phyloP scores from a whole-genome alignment of 92 coral and sea anemone species.

The Epizoanthus illoricatus region DNA sequence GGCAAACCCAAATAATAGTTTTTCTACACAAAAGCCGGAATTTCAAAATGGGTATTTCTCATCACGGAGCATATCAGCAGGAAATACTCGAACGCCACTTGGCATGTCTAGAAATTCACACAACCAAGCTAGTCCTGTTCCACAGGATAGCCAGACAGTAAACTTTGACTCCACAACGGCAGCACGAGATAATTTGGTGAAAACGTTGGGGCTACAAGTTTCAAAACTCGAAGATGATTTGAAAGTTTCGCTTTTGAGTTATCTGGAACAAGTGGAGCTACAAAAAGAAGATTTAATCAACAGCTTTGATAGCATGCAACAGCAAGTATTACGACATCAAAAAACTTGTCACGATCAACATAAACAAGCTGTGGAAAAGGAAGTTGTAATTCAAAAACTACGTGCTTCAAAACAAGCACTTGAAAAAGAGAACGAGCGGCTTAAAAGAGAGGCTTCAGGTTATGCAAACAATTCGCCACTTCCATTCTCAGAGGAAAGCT shows the following conservation, averaged over 20 bases:
- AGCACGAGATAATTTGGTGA: constrained; percentile 72
- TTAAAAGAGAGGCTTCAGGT: constrained; percentile 42
- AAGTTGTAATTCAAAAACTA: constrained; percentile 54
- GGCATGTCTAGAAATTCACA: background rate
- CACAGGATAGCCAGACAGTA: background rate
- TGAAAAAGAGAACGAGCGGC: constrained; percentile 63
- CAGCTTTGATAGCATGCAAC: constrained; percentile 79
- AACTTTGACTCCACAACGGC: constrained; percentile 30
- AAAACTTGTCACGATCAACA: constrained; percentile 70
- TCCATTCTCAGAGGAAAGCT: constrained; percentile 46
- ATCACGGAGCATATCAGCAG: background rate
- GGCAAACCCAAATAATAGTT: constrained; percentile 7
- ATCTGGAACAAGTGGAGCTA: constrained; percentile 79
- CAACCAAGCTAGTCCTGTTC: background rate
- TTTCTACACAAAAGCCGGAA: constrained; percentile 16
- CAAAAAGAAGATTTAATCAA: constrained; percentile 82
- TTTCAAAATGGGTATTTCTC: constrained; percentile 20
- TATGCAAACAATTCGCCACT: constrained; percentile 39
- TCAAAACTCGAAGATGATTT: constrained; percentile 84
- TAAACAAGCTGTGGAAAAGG: constrained; percentile 64
- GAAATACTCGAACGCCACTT: background rate
- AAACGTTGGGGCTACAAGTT: constrained; percentile 71
- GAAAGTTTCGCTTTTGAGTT: constrained; percentile 66
- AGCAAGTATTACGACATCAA: constrained; percentile 73
- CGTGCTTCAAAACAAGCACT: constrained; percentile 61